phyloP scores from a whole-genome alignment of 1,140 invertebrate genomes.

The Hylaeus volcanicus region DNA sequence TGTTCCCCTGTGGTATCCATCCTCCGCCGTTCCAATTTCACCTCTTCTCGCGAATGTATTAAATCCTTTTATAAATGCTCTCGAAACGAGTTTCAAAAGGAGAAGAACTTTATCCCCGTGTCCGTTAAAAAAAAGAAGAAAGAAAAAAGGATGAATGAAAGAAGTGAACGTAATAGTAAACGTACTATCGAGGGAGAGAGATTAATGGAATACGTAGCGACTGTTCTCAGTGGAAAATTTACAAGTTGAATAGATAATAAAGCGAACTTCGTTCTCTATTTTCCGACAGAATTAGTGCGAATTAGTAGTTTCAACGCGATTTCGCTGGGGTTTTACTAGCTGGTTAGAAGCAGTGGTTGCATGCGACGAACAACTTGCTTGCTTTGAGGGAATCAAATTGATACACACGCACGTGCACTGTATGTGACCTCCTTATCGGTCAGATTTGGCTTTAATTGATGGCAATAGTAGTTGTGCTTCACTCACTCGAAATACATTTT shows the following conservation, averaged over 20 bases:
- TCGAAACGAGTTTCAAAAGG: conserved; percentile 11
- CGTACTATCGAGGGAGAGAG: not conserved
- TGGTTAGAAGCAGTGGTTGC: conserved; percentile 38
- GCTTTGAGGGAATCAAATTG: conserved; percentile 38
- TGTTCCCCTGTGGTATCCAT: conserved; percentile 60
- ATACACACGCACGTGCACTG: conserved; percentile 29
- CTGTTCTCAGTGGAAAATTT: conserved; percentile 5
- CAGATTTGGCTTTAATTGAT: conserved; percentile 3
- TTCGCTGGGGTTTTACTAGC: conserved; percentile 31
- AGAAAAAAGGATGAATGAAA: not conserved
- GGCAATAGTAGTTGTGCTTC: conserved; percentile 1
- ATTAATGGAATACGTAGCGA: conserved; percentile 17
- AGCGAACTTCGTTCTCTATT: conserved; percentile 22
- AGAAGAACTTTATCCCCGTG: not conserved
- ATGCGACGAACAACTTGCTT: conserved; percentile 47
- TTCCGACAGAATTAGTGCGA: conserved; percentile 36
- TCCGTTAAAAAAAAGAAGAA: not conserved
- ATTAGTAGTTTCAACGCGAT: conserved; percentile 46
- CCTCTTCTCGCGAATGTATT: conserved; percentile 49
- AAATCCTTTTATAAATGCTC: conserved; percentile 45
- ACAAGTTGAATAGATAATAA: conserved; percentile 16
- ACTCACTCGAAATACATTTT: not conserved
- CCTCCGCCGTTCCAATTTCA: conserved; percentile 59
- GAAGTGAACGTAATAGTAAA: not conserved
- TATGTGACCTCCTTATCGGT: not conserved